These are phyloP conservation scores for Herpetotheres cachinnans DNA, from an alignment of 2,113 vertebrate species.

Conservation along the genomic window DNA sequence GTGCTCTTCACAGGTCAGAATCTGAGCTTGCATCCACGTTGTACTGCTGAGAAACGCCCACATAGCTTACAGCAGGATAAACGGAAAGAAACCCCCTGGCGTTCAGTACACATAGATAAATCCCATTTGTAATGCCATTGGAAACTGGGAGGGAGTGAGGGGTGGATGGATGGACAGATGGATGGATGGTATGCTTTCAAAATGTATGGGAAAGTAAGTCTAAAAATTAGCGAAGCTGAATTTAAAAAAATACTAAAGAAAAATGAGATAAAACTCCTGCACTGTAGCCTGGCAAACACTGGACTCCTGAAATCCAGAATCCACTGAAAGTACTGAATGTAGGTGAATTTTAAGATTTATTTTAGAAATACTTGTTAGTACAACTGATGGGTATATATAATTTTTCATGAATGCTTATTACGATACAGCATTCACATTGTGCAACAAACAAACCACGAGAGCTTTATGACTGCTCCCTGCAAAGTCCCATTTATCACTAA, in stretches of 20 bases:
- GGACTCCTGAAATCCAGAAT: not conserved
- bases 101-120: not conserved
- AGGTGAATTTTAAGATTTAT: not conserved
- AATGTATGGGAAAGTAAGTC: not conserved
- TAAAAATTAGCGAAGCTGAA: not conserved
- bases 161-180: not conserved
- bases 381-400: not conserved
- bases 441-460: slow-evolving; percentile 2
- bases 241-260: not conserved
- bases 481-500: slow-evolving; percentile 13
- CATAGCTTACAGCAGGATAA: not conserved
- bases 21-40: not conserved
- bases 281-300: not conserved
- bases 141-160: not conserved
- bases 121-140: not conserved
- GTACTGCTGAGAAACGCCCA: not conserved
- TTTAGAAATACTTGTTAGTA: not conserved
- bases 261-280: not conserved
- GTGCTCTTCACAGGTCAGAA: not conserved
- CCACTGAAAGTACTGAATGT: not conserved
- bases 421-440: not conserved
- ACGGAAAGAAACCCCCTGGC: not conserved
- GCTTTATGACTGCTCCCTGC: slow-evolving; percentile 13
- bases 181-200: not conserved
- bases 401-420: not conserved